Percentiles rank a stretch among this genome's conserved stretches.
phyloP scores from a whole-genome alignment of 2,797 vertebrate species.

The Gobio occitaniae region DNA sequence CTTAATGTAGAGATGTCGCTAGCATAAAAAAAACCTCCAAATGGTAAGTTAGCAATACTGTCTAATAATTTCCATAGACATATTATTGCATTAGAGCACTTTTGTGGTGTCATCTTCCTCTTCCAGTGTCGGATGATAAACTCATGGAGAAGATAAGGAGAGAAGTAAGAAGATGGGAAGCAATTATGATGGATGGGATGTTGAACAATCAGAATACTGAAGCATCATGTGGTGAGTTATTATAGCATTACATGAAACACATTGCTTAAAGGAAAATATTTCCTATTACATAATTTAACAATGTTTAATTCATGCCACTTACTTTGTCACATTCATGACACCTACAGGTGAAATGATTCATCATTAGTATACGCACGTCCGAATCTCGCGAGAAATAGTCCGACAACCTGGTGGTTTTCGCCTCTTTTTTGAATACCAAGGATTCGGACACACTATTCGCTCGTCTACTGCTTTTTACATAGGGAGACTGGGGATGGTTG shows the following conservation, averaged over 20 bases:
- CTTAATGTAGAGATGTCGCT: rapidly evolving
- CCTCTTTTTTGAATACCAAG: no score
- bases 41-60: not conserved
- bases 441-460: no score
- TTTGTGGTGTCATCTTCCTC: not conserved
- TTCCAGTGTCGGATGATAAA: not conserved
- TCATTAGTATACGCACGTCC: no score
- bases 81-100: not conserved
- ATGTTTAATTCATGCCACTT: not conserved
- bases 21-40: not conserved
- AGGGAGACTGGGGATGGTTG: no score
- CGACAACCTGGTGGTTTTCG: no score
- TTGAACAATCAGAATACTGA: not conserved
- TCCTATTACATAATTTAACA: not conserved
- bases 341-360: not conserved
- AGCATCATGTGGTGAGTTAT: not conserved
- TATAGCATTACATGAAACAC: not conserved
- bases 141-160: not conserved
- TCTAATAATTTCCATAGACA: not conserved
- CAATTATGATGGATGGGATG: not conserved
- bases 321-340: not conserved
- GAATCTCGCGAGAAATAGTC: no score
- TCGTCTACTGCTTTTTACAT: no score
- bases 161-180: not conserved
- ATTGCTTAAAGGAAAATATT: not conserved